A percentile compares a stretch with the other conserved stretches of the same genome.
Evolutionary conservation across 2,113 vertebrate genomes (phyloP).

Genomic region (Periophthalmus modestus): DNA sequence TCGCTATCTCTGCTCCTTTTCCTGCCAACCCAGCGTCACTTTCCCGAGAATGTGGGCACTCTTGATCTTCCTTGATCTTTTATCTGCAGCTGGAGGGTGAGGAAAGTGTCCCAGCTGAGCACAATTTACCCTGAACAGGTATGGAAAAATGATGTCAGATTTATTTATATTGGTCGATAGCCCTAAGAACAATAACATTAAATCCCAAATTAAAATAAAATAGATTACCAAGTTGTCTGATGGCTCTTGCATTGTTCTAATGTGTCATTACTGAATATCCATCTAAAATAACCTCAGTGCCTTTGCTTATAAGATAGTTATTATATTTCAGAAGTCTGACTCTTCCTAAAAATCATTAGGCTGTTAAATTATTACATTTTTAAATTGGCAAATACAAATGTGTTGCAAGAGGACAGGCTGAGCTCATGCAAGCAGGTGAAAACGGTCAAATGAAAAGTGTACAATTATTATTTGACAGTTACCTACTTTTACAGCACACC

Average conservation of each 20-base stretch:
- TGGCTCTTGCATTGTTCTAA: neutral
- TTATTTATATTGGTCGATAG: no score
- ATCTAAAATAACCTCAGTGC: neutral
- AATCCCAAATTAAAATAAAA: neutral
- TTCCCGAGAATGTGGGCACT: neutral
- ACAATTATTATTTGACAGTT: neutral
- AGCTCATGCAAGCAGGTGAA: neutral
- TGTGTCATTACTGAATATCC: neutral
- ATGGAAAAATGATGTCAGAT: neutral
- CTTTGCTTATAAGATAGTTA: neutral
- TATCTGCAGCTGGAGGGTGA: neutral
- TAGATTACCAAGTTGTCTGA: neutral
- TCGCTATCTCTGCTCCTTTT: neutral
- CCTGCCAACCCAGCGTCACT: neutral
- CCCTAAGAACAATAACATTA: neutral
- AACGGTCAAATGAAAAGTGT: neutral
- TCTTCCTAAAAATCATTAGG: neutral
- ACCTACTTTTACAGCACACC: neutral
- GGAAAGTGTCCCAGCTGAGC: neutral
- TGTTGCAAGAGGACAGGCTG: neutral
- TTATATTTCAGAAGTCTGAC: neutral
- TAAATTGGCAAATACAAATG: neutral
- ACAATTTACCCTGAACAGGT: neutral
- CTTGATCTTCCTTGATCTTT: neutral
- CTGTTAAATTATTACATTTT: neutral